Base-by-base conservation (phyloP, 2,113 vertebrate species). In the Pionites leucogaster region DNA sequence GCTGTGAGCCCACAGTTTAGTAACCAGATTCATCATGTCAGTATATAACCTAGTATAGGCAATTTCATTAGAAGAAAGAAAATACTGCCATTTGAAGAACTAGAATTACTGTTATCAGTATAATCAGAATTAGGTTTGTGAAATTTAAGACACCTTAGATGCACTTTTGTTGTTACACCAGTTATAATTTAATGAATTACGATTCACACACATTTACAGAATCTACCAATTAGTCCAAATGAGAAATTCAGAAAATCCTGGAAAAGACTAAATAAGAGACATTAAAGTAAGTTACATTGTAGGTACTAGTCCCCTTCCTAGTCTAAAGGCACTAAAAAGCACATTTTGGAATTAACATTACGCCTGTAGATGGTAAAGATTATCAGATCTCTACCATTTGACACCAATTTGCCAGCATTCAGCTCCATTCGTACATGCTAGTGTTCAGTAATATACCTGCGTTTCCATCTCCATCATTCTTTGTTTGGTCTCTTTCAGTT, bases 401-500 rank as follows among this genome's bases (percentile, higher is more conserved):
- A 49, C 16, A 85, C 15, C 31, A 25, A 23, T 49, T 24, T 67
- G 42, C 24, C 29, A 71, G 13, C 52, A 37, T 44, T 50, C 69
- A 46, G 39, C 41, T 81, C 64, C n/a, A 6, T 11, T 80, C 50
- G 69, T 13, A 74, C 1, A 0, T 15, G 9, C 8, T 14, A 23
- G 10, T 16, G 11, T 46, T 90, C 71, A 84, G 0, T 29, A 80
- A 81, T 84, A 65, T 96, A 99, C 99, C 99, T 99, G 99, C 10
- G 99, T 99, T 97, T 99, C 99, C 97, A 99, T 97, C 97, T 99
- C 99, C 97, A 99, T 98, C 98, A 99, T 98, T 95, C 99, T 99
- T 95, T 99, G 99, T n/a, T 98, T 98, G 29, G 98, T 98, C 96
- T 99, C 99, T 68, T 98, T 97, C 68, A 99, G 97, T 94, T 99